Conservation (phyloP, 2,797 vertebrate genomes). For the Acrocephalus scirpaceus region DNA sequence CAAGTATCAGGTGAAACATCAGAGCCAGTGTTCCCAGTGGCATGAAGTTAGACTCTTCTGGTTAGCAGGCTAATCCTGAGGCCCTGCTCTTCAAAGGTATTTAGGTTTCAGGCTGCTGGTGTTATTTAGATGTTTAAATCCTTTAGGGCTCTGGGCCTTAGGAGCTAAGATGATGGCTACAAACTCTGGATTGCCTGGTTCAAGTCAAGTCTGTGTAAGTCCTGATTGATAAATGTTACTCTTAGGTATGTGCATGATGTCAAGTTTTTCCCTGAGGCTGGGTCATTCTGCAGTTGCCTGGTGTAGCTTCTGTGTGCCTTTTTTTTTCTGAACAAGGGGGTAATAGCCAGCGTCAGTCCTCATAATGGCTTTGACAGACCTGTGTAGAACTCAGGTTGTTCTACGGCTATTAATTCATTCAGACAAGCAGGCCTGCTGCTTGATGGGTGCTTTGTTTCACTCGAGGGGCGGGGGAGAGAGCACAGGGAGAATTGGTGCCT, state of each 20-base stretch:
- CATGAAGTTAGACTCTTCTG: not conserved
- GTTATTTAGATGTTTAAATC: not conserved
- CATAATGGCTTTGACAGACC: not conserved
- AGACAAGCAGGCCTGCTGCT: not conserved
- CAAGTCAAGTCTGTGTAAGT: not conserved
- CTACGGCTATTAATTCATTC: slow-evolving; percentile 6
- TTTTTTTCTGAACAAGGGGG: not conserved
- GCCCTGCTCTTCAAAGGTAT: slow-evolving; percentile 22
- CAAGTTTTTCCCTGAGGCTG: not conserved
- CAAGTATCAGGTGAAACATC: slow-evolving; percentile 38
- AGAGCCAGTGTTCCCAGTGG: not conserved
- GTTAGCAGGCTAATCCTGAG: slow-evolving; percentile 1
- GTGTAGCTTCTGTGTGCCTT: not conserved
- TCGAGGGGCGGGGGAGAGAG: rapidly evolving
- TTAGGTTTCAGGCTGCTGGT: not conserved
- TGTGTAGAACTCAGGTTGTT: not conserved
- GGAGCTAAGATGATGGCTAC: not conserved
- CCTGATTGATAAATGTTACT: not conserved
- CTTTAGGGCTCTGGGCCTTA: not conserved
- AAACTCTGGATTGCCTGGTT: not conserved
- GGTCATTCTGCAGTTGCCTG: not conserved
- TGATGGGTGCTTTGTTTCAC: slow-evolving; percentile 30
- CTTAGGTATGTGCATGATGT: not conserved
- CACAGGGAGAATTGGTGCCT: slow-evolving; percentile 14
- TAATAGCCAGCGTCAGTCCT: not conserved